Evolutionary conservation across 2,888 invertebrate genomes (phyloP).

Genomic region (Epirrhoe alternata): DNA sequence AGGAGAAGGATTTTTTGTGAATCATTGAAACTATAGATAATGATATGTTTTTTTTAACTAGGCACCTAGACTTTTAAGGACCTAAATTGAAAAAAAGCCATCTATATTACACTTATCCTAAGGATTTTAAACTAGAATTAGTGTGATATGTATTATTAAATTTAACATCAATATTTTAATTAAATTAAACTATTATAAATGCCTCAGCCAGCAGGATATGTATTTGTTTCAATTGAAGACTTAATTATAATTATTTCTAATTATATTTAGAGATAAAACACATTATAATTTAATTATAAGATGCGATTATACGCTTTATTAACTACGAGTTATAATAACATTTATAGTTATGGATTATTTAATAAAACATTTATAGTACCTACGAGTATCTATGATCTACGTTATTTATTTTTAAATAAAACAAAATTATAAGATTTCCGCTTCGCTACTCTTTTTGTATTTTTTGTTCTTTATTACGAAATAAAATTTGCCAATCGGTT

Average conservation of each 20-base stretch:
- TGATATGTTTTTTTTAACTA: constrained; percentile 75
- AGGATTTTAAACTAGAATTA: constrained; percentile 52
- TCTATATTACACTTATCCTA: constrained; percentile 51
- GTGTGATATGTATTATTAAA: constrained; percentile 59
- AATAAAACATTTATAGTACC: constrained; percentile 49
- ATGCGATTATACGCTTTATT: constrained; percentile 50
- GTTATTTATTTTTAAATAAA: constrained; percentile 40
- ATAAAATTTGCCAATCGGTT: constrained; percentile 69
- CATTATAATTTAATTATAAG: constrained; percentile 62
- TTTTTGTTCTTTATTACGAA: constrained; percentile 58
- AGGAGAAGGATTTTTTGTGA: constrained; percentile 38
- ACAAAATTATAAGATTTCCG: constrained; percentile 31
- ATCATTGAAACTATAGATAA: constrained; percentile 31
- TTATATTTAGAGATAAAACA: constrained; percentile 71
- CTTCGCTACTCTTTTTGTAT: constrained; percentile 47
- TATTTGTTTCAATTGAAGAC: constrained; percentile 79
- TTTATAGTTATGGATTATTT: constrained; percentile 63
- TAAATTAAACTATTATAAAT: constrained; percentile 67
- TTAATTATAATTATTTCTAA: constrained; percentile 65
- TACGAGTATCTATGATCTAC: constrained; percentile 48
- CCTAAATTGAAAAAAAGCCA: constrained; percentile 55
- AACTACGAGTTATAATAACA: constrained; percentile 53
- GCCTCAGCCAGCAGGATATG: constrained; percentile 85
- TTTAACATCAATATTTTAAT: constrained; percentile 72
- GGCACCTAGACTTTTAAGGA: constrained; percentile 62